Base-by-base conservation (phyloP, 2,113 vertebrate genomes). In the Nansenia antarctica region DNA sequence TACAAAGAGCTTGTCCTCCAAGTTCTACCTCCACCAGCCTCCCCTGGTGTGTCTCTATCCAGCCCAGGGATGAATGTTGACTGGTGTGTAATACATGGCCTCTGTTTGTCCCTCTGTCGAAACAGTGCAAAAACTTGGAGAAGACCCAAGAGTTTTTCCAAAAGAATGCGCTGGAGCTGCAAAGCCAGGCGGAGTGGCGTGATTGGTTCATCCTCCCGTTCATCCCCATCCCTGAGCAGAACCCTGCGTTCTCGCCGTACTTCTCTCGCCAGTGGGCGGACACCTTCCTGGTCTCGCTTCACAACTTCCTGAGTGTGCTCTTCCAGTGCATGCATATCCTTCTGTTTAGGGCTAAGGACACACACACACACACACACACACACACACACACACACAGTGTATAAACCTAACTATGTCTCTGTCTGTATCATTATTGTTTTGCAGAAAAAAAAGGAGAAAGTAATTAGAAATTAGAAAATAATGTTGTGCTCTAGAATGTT, bases 281-380 rank as follows among this genome's bases (percentile, higher is more conserved):
- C 87, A 98, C 96, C 0, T 99, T 99, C 88, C 92, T 98, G 0
- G 96, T 99, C 27, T 99, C 98, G 1, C 92, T 99, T 78, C 96
- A 98, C 90, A 99, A 99, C 91, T 99, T 99, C 82, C 91, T 99
- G 77, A 98, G 96, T 0, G 96, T 98, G 55, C 92, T 99, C 14
- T 98, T 99, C 90, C 96, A 96, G 90, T 98, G 95, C 75, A 96
- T 99, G 95, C 98, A 99, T 99, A 99, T 98, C 96, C 96, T 97
- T 92, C 74, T 12, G 64, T 34, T 45, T 47, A 1, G 8, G 1
- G 14, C 11, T 24, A 14, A 57, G 14, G 14, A 11, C 30, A 12
- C 8, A 15, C 1, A 55, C 42, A 45, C 42, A 18, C 42, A 18
- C 15, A 5, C 35, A 37, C 5, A 37, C 11, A 11, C 11, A 37